Base-by-base conservation (phyloP, 1,140 invertebrate genomes). In the Ceratina australensis region DNA sequence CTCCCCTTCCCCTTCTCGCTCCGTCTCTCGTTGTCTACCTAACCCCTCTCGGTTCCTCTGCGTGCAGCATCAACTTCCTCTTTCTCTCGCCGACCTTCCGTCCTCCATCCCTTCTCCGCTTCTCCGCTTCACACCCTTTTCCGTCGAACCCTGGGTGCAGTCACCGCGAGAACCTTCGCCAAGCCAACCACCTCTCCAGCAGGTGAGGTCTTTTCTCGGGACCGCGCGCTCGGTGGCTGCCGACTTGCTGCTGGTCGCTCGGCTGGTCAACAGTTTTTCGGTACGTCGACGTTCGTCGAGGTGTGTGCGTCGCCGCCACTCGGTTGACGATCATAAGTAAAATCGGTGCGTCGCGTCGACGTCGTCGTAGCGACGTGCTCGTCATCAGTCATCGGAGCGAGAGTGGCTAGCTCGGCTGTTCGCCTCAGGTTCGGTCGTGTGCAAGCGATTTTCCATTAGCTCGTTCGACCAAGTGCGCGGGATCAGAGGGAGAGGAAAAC, bases 81-180 rank as follows among this genome's bases (percentile, higher is more conserved):
- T 72, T 63, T 79, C 77, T 78, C 74, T 81, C 73, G 60, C 28
- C 64, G 64, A 64, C 76, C 74, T 73, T 81, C 81, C 80, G 59
- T 76, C 78, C 54, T 82, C 73, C 71, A 64, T 82, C 77, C 81
- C 81, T 83, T 87, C 85, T 81, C 83, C 78, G 72, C 49, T 49
- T 86, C 81, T 78, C 74, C 83, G 77, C 79, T 78, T 78, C 80
- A 81, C 83, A 80, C 87, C 86, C 85, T 86, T 87, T 83, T 80
- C 83, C 78, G 77, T 66, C 78, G 78, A 84, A 83, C 72, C 78
- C 75, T 78, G 82, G 71, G 83, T 85, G 86, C 87, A 87, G 86
- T 87, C 86, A 87, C 81, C 84, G 86, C 86, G 86, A 87, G 86
- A 82, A 80, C 86, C 83, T 85, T 82, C 83, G 73, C 33, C 33